These are phyloP conservation scores for Peromyscus californicus DNA, from an alignment of 2,113 vertebrate species.

Conservation along the genomic window DNA sequence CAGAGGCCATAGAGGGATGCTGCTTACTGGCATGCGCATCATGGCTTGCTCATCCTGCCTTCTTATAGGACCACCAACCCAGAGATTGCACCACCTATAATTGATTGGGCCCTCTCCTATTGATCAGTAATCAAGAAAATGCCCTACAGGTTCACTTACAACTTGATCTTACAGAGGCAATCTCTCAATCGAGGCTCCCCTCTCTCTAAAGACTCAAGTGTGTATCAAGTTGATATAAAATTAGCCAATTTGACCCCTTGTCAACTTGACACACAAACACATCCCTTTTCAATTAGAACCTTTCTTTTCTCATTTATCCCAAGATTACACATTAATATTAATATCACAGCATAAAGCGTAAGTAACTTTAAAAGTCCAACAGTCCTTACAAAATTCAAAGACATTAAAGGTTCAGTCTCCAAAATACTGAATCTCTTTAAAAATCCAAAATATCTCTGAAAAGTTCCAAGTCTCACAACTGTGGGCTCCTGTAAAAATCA, in stretches of 20 bases:
- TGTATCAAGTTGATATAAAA: background rate
- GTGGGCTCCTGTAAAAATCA: background rate
- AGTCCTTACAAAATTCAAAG: background rate
- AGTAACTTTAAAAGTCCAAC: background rate
- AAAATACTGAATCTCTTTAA: background rate
- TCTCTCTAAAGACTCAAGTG: background rate
- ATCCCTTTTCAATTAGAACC: background rate
- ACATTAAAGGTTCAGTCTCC: background rate
- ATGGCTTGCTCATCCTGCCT: background rate
- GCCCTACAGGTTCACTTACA: background rate
- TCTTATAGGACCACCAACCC: background rate
- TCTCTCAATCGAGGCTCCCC: background rate
- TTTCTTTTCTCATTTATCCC: background rate
- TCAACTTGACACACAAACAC: background rate
- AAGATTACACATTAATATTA: background rate
- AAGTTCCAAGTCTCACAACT: background rate
- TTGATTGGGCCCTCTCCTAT: background rate
- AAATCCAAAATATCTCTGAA: background rate
- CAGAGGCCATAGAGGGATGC: no score
- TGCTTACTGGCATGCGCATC: background rate
- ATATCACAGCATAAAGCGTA: background rate
- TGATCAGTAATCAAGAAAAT: background rate
- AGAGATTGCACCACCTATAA: background rate
- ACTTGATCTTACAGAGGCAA: rapidly evolving
- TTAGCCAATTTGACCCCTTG: background rate